Conservation (phyloP, 1,140 invertebrate species). For the Ceratoteleas bidentatus region DNA sequence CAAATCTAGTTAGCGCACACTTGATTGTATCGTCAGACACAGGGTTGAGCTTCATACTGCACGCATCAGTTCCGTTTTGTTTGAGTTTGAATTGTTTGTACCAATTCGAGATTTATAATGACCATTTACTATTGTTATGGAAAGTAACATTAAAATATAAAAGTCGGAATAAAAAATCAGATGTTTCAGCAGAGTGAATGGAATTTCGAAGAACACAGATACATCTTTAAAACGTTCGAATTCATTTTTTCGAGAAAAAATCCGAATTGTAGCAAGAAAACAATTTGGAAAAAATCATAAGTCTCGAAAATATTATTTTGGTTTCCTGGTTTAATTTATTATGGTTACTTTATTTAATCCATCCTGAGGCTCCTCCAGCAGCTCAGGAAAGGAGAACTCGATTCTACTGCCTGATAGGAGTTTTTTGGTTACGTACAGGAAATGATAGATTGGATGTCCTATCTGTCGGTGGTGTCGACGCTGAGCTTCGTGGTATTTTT, state of each 20-base stretch:
- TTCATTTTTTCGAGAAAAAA: background rate
- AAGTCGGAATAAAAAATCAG: no score
- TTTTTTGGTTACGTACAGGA: conserved; percentile 97
- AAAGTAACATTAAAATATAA: no score
- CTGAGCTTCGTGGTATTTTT: conserved; percentile 98
- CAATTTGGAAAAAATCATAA: conserved; percentile 31
- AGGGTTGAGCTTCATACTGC: conserved; percentile 78
- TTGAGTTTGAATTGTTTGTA: conserved; percentile 30
- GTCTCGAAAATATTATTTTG: conserved; percentile 23
- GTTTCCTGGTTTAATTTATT: conserved; percentile 44
- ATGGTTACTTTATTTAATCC: conserved; percentile 33
- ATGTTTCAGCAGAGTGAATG: background rate
- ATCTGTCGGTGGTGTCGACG: conserved; percentile 95
- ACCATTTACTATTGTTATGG: no score
- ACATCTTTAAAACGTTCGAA: no score
- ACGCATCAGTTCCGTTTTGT: conserved; percentile 57
- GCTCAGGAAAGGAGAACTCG: conserved; percentile 80
- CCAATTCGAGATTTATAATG: conserved; percentile 42
- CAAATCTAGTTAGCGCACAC: conserved; percentile 42
- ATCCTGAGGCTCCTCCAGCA: conserved; percentile 79
- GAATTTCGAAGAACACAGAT: no score
- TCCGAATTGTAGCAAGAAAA: background rate
- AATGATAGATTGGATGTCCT: conserved; percentile 98
- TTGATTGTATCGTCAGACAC: conserved; percentile 64
- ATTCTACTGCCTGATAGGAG: conserved; percentile 88